phyloP scores from a whole-genome alignment of 2,888 invertebrate species.

The Nebria salina region DNA sequence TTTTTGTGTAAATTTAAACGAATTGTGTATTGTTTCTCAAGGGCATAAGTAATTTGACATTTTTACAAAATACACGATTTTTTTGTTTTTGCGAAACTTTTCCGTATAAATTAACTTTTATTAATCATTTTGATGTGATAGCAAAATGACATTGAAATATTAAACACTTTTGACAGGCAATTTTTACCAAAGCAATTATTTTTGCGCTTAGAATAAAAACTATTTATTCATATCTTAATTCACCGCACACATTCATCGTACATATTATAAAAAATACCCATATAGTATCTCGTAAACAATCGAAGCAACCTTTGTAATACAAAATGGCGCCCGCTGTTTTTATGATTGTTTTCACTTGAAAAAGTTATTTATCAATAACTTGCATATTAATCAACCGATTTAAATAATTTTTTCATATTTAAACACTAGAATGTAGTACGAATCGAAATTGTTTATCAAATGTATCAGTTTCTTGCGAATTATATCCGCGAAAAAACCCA shows the following conservation, averaged over 20 bases:
- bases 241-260: neutral
- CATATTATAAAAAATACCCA: neutral
- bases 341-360: neutral
- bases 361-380: neutral
- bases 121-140: slow-evolving; percentile 24
- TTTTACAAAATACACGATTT: slow-evolving; percentile 11
- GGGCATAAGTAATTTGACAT: slow-evolving; percentile 9
- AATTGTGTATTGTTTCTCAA: slow-evolving; percentile 5
- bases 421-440: neutral
- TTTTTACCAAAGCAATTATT: neutral
- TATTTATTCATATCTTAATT: neutral
- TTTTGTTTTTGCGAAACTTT: slow-evolving; percentile 14
- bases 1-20: neutral
- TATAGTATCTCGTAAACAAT: neutral
- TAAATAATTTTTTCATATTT: neutral
- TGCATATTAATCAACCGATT: neutral
- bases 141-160: slow-evolving; percentile 37
- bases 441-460: neutral
- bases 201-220: neutral
- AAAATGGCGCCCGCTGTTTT: neutral
- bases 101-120: slow-evolving; percentile 38
- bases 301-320: neutral
- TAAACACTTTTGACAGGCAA: neutral
- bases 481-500: neutral
- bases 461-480: too few relatives aligned